Conservation (phyloP, 2,888 invertebrate species). For the Smittia aterrima region DNA sequence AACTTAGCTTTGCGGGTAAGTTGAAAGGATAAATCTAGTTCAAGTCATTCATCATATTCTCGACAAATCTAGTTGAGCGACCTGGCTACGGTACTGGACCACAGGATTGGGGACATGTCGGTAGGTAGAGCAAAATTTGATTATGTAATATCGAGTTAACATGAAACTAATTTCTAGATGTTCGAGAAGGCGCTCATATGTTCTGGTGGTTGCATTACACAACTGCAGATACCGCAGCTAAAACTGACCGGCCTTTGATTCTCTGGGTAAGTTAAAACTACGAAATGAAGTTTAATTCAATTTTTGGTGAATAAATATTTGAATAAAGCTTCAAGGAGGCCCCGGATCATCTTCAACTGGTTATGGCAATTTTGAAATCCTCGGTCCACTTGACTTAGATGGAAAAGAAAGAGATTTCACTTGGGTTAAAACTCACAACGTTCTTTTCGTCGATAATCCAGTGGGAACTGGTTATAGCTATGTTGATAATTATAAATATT, state of each 20-base stretch:
- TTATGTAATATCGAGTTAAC: background rate
- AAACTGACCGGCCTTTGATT: slow-evolving; percentile 70
- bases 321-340: slow-evolving; percentile 71
- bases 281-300: too few species aligned
- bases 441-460: slow-evolving; percentile 86
- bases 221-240: slow-evolving; percentile 60
- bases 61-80: background rate
- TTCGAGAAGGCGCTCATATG: slow-evolving; percentile 73
- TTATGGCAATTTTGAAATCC: slow-evolving; percentile 82
- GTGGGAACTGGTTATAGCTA: slow-evolving; percentile 80
- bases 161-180: slow-evolving; percentile 53
- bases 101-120: slow-evolving; percentile 31
- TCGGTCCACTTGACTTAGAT: slow-evolving; percentile 71
- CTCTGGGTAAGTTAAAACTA: slow-evolving; percentile 68
- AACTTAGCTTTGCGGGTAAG: background rate
- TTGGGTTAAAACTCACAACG: slow-evolving; percentile 77
- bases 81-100: background rate
- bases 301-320: too few species aligned
- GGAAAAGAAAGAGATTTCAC: slow-evolving; percentile 68
- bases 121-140: background rate
- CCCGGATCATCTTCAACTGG: slow-evolving; percentile 78
- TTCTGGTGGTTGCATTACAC: slow-evolving; percentile 87
- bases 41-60: background rate
- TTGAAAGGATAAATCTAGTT: background rate
- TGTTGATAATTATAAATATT: slow-evolving; percentile 58